Evolutionary conservation across 2,888 invertebrate genomes (phyloP).

Genomic region (Aphelenchoides bicaudatus): DNA sequence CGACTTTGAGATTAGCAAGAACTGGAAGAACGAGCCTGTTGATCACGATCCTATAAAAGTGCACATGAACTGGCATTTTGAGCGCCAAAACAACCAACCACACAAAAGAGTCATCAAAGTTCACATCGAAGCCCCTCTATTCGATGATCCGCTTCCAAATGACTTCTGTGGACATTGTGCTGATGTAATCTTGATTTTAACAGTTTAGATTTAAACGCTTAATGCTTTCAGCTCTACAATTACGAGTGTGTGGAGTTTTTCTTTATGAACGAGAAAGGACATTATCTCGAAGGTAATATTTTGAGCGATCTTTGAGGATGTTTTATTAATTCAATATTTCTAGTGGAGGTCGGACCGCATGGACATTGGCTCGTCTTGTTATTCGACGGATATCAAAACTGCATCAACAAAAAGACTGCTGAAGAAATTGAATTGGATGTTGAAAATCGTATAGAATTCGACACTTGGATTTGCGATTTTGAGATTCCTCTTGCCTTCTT

Average conservation of each 20-base stretch:
- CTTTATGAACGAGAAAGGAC: constrained; percentile 63
- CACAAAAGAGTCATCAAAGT: constrained; percentile 55
- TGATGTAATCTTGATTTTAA: constrained; percentile 32
- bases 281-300: constrained; percentile 64
- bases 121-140: constrained; percentile 49
- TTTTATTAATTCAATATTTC: constrained; percentile 34
- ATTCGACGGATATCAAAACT: constrained; percentile 62
- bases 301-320: constrained; percentile 10
- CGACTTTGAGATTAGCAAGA: constrained; percentile 45
- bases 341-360: constrained; percentile 64
- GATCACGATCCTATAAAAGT: constrained; percentile 52
- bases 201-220: not conserved
- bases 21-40: constrained; percentile 56
- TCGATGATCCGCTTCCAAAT: constrained; percentile 56
- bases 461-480: constrained; percentile 62
- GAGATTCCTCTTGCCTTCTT: constrained; percentile 64
- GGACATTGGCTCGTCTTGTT: constrained; percentile 63
- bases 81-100: constrained; percentile 46
- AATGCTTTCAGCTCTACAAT: constrained; percentile 52
- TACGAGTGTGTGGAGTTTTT: constrained; percentile 65
- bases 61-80: constrained; percentile 55
- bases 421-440: constrained; percentile 55
- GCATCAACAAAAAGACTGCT: constrained; percentile 62
- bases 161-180: constrained; percentile 49
- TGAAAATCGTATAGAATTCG: constrained; percentile 47